Base-by-base conservation (phyloP, 2,113 vertebrate species). In the Nannospalax galili region DNA sequence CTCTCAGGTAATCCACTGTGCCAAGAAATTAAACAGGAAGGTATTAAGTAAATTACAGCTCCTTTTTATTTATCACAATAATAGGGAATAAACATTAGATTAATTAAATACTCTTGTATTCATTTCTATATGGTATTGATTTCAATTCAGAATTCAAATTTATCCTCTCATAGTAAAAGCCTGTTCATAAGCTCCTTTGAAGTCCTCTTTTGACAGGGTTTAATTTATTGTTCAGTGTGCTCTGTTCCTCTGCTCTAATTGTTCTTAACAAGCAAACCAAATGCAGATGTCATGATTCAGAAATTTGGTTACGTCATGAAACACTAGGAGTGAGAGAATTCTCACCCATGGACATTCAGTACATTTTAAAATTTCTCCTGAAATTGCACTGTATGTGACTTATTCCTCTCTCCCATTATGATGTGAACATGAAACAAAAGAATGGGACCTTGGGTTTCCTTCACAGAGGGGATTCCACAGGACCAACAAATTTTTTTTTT, bases 41-140 rank as follows among this genome's bases (percentile, higher is more conserved):
- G 24, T 70, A 65, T 90, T 78, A 75, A 82, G 69, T 85, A 95
- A 96, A 90, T 64, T 58, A 62, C 11, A 87, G 67, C 81, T 94
- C 79, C 16, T 84, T 93, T 73, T 86, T 90, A 72, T 96, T 92
- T 96, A 91, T 93, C 69, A 20, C 81, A 58, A 42, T 74, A 79
- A 24, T 40, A 45, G n/a, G 77, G 45, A 92, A 92, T 60, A 95
- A 95, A 75, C 82, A 42, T 32, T 19, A 90, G 92, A 94, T 95
- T 95, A 87, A 97, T 97, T 81, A 96, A 95, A 78, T 20, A 48
- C 10, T 56, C 69, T 69, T 48, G n/a, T 75, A 91, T 90, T 82
- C 70, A 20, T 73, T 80, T 64, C 70, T 88, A 40, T n/a, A 67
- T 22, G 7, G 58, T 85, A 95, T 88, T 92, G 95, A 95, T 95